Evolutionary conservation across 2,113 vertebrate species (phyloP).

Genomic region (Rhea pennata): DNA sequence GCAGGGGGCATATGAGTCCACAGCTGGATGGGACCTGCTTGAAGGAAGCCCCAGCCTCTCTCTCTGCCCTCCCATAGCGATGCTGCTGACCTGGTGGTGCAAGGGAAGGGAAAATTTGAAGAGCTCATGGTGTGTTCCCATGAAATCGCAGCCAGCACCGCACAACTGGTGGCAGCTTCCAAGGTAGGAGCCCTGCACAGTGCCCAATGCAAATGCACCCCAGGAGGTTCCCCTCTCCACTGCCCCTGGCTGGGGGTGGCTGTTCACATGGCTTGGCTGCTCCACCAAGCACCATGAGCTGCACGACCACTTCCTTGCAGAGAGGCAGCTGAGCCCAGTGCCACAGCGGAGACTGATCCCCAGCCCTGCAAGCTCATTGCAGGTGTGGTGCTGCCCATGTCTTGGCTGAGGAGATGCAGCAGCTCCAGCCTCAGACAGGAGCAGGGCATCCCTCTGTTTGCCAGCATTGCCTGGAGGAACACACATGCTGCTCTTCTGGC

Average conservation of each 20-base stretch:
- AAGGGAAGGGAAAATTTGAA: constrained; percentile 95
- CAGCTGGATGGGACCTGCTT: background rate
- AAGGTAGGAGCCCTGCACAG: constrained; percentile 78
- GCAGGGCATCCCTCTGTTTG: background rate
- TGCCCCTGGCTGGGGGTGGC: background rate
- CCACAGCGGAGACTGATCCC: background rate
- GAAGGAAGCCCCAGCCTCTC: background rate
- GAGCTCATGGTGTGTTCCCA: constrained; percentile 96
- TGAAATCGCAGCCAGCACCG: constrained; percentile 95
- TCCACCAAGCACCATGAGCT: background rate
- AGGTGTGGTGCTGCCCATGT: no score
- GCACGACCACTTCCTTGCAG: background rate
- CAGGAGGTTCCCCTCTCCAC: accelerated
- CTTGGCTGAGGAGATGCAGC: background rate
- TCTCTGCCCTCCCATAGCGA: constrained; percentile 76
- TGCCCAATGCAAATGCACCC: background rate
- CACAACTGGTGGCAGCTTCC: constrained; percentile 95
- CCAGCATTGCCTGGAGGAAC: background rate
- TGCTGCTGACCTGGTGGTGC: constrained; percentile 92
- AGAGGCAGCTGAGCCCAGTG: background rate
- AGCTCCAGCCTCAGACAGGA: background rate
- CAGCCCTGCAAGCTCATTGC: no score
- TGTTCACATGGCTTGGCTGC: background rate
- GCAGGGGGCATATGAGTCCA: background rate
- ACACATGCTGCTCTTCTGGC: background rate